Conservation (phyloP, 2,113 vertebrate species). For the Xyrauchen texanus region DNA sequence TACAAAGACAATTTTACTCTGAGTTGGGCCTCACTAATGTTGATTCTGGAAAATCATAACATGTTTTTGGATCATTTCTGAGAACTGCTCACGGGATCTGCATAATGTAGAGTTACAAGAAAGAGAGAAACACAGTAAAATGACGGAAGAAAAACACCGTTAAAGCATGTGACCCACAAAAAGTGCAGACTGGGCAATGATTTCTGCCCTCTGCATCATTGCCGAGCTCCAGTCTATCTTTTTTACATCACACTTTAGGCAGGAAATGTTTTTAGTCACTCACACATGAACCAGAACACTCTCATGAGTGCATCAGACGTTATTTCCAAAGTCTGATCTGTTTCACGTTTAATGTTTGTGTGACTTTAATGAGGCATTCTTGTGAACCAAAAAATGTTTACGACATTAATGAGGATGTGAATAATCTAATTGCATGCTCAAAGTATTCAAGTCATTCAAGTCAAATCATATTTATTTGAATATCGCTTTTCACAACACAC, state of each 20-base stretch:
- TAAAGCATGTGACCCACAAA: background rate
- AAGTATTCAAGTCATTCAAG: no score
- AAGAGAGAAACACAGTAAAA: conserved; percentile 12
- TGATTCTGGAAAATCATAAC: conserved; percentile 27
- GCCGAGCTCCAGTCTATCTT: conserved; percentile 1
- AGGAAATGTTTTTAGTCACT: conserved; percentile 2
- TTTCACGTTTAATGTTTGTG: no score
- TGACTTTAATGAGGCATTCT: no score
- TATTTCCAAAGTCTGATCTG: no score
- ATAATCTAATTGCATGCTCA: no score
- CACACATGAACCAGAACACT: background rate
- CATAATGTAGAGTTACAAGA: conserved; percentile 4
- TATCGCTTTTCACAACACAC: no score
- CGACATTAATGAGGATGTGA: no score
- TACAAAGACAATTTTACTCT: background rate
- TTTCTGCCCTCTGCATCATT: background rate
- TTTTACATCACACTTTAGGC: conserved; percentile 11
- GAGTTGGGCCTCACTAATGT: conserved; percentile 10
- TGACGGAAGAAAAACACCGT: conserved; percentile 2
- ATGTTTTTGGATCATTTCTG: conserved; percentile 26
- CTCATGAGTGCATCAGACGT: background rate
- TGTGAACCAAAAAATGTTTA: no score
- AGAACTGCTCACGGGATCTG: conserved; percentile 21
- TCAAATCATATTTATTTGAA: no score
- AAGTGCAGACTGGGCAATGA: background rate